These are phyloP conservation scores for Anniella stebbinsi DNA, from an alignment of 2,797 vertebrate genomes.

Conservation along the genomic window DNA sequence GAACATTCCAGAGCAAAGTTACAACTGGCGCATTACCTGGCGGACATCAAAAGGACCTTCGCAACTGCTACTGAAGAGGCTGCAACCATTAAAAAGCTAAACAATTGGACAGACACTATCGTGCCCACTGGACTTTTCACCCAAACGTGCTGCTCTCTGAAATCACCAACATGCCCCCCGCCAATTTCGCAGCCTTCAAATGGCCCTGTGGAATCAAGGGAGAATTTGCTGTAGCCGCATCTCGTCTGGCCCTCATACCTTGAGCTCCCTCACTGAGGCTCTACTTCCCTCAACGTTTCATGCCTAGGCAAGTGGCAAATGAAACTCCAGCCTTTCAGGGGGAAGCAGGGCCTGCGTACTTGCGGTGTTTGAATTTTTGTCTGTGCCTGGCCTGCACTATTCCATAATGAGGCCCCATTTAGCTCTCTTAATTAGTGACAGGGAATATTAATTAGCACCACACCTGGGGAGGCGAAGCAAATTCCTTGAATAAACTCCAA, in stretches of 20 bases:
- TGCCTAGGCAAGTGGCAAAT: neutral
- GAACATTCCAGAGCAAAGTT: neutral
- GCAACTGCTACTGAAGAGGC: neutral
- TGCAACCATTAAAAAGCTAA: neutral
- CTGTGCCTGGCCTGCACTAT: conserved; percentile 29
- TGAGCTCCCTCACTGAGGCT: too few relatives aligned
- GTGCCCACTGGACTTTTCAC: too few relatives aligned
- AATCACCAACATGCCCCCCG: too few relatives aligned
- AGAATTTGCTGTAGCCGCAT: neutral
- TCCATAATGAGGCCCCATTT: conserved; percentile 50
- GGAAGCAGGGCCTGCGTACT: too few relatives aligned
- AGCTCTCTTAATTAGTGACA: conserved; percentile 38
- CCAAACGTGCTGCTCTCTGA: too few relatives aligned
- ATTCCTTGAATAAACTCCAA: conserved; percentile 22
- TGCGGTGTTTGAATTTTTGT: conserved; percentile 8
- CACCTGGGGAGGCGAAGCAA: conserved; percentile 20
- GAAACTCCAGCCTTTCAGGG: neutral
- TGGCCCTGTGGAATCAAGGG: too few relatives aligned
- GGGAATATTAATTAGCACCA: conserved; percentile 58
- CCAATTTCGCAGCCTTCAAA: too few relatives aligned
- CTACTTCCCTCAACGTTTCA: neutral
- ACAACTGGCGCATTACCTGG: too few relatives aligned
- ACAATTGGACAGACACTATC: neutral
- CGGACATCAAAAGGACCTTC: too few relatives aligned
- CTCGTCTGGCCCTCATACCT: neutral